Evolutionary conservation across 2,888 invertebrate species (phyloP), one percentile per base, ranked within the genome.

Genomic region (Dryadula phaetusa): DNA sequence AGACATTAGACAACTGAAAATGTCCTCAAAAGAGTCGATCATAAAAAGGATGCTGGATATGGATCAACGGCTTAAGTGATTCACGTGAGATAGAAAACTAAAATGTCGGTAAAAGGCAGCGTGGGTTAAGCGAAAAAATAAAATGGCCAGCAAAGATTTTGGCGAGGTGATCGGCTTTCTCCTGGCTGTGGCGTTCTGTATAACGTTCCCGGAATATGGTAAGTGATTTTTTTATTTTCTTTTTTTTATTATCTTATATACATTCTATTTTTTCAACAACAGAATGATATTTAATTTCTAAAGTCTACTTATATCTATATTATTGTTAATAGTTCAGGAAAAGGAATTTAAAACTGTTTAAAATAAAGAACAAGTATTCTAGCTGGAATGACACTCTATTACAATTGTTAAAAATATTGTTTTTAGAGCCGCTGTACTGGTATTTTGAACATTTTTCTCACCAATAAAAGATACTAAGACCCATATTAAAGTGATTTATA

Each of bases 121-220:
- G 87, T 90, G 76, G 90, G 92, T 85, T 92, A 86, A 90, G 81
- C 75, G 81, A 85, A 85, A 80, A 81, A 80, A 80, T 79, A 81
- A 87, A 84, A 92, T 92, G 92, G 91, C 87, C 84, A 82, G 81
- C 81, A 88, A 86, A 84, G 83, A 86, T 76, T 84, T 86, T 72
- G 86, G 87, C 72, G 88, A 91, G 76, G 86, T 89, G 86, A 84
- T 90, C 82, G 90, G 92, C 75, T 82, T 90, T 82, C 84, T 91
- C 80, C 83, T 92, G 78, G 90, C 92, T 72, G 86, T 88, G 80
- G 86, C 86, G 74, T 85, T 92, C 78, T 92, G 91, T 83, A 83
- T 90, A 82, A 88, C 86, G 74, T 91, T 88, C 76, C 92, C 92
- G 67, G 87, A 88, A 83, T 91, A 91, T 86, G 92, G 92, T 92